Evolutionary conservation across 2,797 vertebrate species (phyloP), one percentile per base, ranked within the genome.

Genomic region (Galago senegalensis): DNA sequence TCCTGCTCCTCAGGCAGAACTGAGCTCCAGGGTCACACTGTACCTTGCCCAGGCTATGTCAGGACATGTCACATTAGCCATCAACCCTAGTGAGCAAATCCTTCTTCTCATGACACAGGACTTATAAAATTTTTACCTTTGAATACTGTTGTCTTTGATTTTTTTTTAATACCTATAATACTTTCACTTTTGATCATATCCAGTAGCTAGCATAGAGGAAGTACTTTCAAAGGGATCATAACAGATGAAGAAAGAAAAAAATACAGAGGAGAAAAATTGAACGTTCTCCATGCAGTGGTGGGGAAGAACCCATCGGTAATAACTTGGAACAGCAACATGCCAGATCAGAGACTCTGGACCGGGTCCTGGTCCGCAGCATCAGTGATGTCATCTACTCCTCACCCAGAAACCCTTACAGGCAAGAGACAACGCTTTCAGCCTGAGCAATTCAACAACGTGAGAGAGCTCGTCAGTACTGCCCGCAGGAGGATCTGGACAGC

Each of bases 171-270:
- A 84, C 17, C 63, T 60, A 49, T n/a, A 81, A 67, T 89, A 58
- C 72, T 86, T 93, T 82, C 18, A 83, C 82, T 94, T 96, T 73
- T 89, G n/a, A 89, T 69, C 63, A 91, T 17, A 94, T 23, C 75
- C 1, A 67, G 58, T 82, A 73, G 23, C 76, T 85, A 88, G 63
- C 49, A 53, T 21, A 93, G 31, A 86, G 34, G 21, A 75, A 34
- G 40, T 76, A 43, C 27, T 70, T 96, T 72, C 5, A 84, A 83
- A 94, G 53, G 40, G 77, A 84, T 58, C 27, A 81, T 27, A 77
- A n/a, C 49, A 53, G 49, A 53, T 53, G 4, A 49, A 91, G 14
- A 56, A 87, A 89, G 23, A 61, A 76, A 72, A 84, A 77, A 63
- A 81, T 73, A 84, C 27, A 72, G 63, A 69, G 90, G 25, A 95